Percentiles rank a stretch among this genome's conserved stretches.
Conservation (phyloP, 2,888 invertebrate genomes). For the Chydorus sphaericus region DNA sequence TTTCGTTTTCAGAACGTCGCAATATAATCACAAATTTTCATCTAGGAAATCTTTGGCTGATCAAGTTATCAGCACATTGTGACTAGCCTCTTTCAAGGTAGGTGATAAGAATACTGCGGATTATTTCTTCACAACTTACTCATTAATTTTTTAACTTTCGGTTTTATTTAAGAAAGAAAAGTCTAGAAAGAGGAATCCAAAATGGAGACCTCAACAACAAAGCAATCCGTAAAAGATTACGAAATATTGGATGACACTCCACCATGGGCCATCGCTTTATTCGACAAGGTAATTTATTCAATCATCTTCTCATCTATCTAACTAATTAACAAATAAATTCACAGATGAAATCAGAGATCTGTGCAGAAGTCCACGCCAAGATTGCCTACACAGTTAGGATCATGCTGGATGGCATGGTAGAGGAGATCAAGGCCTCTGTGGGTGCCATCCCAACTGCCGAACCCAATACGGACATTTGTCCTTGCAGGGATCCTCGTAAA, state of each 20-base stretch:
- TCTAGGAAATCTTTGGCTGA: no score
- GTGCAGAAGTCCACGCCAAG: slow-evolving; percentile 9
- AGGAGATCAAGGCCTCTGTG: background rate
- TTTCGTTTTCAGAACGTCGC: no score
- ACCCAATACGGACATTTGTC: background rate
- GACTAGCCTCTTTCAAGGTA: no score
- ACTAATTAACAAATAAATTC: background rate
- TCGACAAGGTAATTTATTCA: background rate
- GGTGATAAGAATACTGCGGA: no score
- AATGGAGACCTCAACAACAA: background rate
- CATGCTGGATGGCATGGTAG: slow-evolving; percentile 4
- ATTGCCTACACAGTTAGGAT: slow-evolving; percentile 11
- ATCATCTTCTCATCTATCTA: background rate
- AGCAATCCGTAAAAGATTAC: background rate
- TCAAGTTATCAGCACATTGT: no score
- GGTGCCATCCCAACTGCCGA: background rate
- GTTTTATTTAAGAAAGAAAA: no score
- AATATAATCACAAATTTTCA: no score
- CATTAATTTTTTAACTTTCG: no score
- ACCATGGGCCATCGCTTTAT: background rate
- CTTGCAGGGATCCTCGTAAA: background rate
- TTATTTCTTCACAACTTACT: no score
- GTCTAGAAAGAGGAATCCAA: no score
- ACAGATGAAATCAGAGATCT: slow-evolving; percentile 11
- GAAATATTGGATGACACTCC: background rate